phyloP scores from a whole-genome alignment of 2,888 invertebrate genomes.

The Oxyteleia sp. region DNA sequence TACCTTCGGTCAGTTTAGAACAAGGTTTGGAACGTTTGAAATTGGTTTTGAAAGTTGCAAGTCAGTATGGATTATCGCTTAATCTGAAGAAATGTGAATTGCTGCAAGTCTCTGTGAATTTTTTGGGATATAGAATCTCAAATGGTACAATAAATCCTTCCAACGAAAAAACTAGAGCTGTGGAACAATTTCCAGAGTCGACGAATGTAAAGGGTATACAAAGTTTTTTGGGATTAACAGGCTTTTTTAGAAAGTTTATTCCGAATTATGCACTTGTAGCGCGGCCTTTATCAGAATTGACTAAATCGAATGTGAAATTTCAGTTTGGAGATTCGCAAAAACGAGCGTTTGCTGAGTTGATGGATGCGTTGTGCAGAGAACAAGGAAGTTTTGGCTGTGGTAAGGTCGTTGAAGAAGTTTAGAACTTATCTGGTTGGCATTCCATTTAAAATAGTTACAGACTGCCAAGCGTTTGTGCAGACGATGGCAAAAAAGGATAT shows the following conservation, averaged over 20 bases:
- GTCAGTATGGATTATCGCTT: neutral
- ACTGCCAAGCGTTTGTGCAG: too few species aligned
- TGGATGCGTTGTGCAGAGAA: neutral
- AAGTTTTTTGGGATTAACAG: conserved; percentile 24
- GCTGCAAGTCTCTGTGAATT: conserved; percentile 35
- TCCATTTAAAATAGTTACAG: too few species aligned
- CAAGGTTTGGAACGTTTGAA: neutral
- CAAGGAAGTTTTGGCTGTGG: conserved; percentile 25
- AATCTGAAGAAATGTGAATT: conserved; percentile 59
- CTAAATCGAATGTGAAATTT: conserved; percentile 5
- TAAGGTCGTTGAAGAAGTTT: conserved; percentile 23
- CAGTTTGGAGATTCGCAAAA: neutral
- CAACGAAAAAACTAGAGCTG: conserved; percentile 35
- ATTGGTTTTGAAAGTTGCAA: neutral
- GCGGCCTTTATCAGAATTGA: conserved; percentile 20
- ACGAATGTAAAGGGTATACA: too few species aligned
- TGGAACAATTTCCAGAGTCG: too few species aligned
- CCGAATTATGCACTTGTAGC: conserved; percentile 19
- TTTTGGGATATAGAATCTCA: conserved; percentile 33
- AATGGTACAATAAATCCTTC: conserved; percentile 37
- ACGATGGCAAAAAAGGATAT: too few species aligned
- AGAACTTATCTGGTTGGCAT: conserved; percentile 13
- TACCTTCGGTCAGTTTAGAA: neutral
- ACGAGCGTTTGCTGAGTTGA: conserved; percentile 16
- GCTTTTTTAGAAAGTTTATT: too few species aligned